These are phyloP conservation scores for Avahi laniger DNA, from an alignment of 2,797 vertebrate species.

Conservation along the genomic window DNA sequence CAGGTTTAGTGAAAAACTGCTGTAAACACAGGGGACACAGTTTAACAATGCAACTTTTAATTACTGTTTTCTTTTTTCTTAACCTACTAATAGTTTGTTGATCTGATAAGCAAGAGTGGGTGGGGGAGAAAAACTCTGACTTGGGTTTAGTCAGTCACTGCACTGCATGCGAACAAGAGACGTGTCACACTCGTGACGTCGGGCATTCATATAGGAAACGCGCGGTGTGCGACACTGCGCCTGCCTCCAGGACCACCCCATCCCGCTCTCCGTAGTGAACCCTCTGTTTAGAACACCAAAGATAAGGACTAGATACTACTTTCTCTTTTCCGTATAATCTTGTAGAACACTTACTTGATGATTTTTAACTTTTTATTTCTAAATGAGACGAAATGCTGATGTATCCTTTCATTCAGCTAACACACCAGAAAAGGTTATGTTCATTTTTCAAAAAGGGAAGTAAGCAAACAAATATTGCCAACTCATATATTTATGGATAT, in stretches of 20 bases:
- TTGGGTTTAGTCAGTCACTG: slow-evolving; percentile 87
- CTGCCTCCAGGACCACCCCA: slow-evolving; percentile 76
- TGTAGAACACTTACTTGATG: slow-evolving; percentile 86
- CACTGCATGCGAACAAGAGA: slow-evolving; percentile 82
- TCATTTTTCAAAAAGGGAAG: slow-evolving; percentile 84
- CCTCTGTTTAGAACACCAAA: slow-evolving; percentile 90
- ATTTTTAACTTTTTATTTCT: slow-evolving; percentile 83
- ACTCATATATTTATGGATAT: slow-evolving; percentile 71
- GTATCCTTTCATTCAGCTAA: slow-evolving; percentile 82
- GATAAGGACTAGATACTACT: slow-evolving; percentile 87
- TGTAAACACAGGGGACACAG: slow-evolving; percentile 90
- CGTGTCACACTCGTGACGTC: slow-evolving; percentile 78
- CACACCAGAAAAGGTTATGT: slow-evolving; percentile 80
- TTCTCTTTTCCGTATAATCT: slow-evolving; percentile 81
- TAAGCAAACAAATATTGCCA: slow-evolving; percentile 78
- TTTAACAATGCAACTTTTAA: slow-evolving; percentile 88
- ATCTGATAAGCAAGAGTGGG: slow-evolving; percentile 86
- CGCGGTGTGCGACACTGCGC: slow-evolving; percentile 73
- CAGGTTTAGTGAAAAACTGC: slow-evolving; percentile 90
- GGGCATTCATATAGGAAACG: slow-evolving; percentile 85
- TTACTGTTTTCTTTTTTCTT: slow-evolving; percentile 87
- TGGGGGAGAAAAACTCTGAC: slow-evolving; percentile 83
- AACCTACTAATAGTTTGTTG: slow-evolving; percentile 89
- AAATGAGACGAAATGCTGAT: slow-evolving; percentile 82
- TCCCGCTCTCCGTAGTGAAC: slow-evolving; percentile 84